phyloP scores from a whole-genome alignment of 2,888 invertebrate species.

The Chromoteleia sp. region DNA sequence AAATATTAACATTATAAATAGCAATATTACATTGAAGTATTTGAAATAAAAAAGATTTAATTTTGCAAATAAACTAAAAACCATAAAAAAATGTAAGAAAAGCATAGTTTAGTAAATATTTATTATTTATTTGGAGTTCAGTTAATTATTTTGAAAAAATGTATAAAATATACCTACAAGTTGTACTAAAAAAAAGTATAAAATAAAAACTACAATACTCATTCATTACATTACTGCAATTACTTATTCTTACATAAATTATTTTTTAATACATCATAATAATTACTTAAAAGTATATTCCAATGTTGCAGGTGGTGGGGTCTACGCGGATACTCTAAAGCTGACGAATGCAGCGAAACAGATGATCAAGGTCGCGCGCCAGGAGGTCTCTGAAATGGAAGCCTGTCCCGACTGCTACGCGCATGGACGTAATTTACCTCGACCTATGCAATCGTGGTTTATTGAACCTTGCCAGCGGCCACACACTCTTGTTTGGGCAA shows the following conservation, averaged over 20 bases:
- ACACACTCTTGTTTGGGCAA: conserved; percentile 97
- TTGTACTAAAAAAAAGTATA: too few relatives aligned
- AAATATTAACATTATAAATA: too few relatives aligned
- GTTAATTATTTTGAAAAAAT: not conserved
- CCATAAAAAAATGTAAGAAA: not conserved
- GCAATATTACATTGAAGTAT: too few relatives aligned
- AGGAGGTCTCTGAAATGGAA: conserved; percentile 96
- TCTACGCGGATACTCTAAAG: conserved; percentile 86
- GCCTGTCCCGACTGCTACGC: conserved; percentile 98
- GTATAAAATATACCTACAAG: too few relatives aligned
- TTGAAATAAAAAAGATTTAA: too few relatives aligned
- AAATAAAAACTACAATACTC: too few relatives aligned
- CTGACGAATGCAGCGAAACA: conserved; percentile 91
- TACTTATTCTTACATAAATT: not conserved
- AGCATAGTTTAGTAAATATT: too few relatives aligned
- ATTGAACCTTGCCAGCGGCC: conserved; percentile 95
- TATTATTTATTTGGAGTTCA: too few relatives aligned
- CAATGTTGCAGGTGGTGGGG: conserved; percentile 86
- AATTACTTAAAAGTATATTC: conserved; percentile 7
- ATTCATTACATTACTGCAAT: too few relatives aligned
- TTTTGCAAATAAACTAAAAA: too few relatives aligned
- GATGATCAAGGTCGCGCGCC: conserved; percentile 93
- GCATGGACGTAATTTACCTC: conserved; percentile 87
- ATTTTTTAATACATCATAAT: not conserved
- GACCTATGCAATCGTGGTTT: conserved; percentile 92